Conservation (phyloP, 2,797 vertebrate species). For the Ctenopoma kingsleyae region DNA sequence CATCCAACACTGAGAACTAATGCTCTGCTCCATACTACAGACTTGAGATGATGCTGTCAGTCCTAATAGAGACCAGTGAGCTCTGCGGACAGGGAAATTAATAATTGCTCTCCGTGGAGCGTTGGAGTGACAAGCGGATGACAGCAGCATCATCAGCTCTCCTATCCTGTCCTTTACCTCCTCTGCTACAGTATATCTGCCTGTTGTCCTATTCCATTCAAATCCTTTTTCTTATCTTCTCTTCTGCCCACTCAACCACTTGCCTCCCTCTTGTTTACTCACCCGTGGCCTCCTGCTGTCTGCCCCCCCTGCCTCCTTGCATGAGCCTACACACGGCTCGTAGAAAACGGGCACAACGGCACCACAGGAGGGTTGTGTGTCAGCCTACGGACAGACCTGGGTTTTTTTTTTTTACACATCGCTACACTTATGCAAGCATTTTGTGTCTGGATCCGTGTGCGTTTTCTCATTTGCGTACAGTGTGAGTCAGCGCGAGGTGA, state of each 20-base stretch:
- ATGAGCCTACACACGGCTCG: slow-evolving; percentile 36
- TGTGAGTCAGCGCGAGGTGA: slow-evolving; percentile 48
- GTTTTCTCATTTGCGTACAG: slow-evolving; percentile 33
- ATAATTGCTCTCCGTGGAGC: slow-evolving; percentile 57
- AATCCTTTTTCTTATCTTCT: not conserved
- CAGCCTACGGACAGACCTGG: slow-evolving; percentile 1
- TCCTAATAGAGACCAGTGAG: slow-evolving; percentile 43
- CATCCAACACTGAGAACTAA: slow-evolving; percentile 34
- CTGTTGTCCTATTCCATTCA: slow-evolving; percentile 27
- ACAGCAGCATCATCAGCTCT: slow-evolving; percentile 46
- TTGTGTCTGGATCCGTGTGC: slow-evolving; percentile 10
- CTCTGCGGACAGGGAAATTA: slow-evolving; percentile 41
- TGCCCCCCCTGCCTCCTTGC: not conserved
- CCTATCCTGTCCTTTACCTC: slow-evolving; percentile 6
- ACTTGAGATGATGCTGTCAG: slow-evolving; percentile 52
- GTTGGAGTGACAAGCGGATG: slow-evolving; percentile 40
- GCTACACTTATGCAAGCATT: slow-evolving; percentile 20
- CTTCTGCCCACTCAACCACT: slow-evolving; percentile 11
- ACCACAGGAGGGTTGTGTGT: slow-evolving; percentile 25
- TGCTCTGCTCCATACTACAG: slow-evolving; percentile 25
- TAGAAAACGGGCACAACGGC: slow-evolving; percentile 43
- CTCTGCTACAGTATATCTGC: slow-evolving; percentile 8
- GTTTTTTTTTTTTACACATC: slow-evolving; percentile 35
- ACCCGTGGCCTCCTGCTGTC: slow-evolving; percentile 42
- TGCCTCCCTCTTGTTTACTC: slow-evolving; percentile 47